Evolutionary conservation across 2,797 vertebrate species (phyloP).

Genomic region (Linurgus olivaceus): DNA sequence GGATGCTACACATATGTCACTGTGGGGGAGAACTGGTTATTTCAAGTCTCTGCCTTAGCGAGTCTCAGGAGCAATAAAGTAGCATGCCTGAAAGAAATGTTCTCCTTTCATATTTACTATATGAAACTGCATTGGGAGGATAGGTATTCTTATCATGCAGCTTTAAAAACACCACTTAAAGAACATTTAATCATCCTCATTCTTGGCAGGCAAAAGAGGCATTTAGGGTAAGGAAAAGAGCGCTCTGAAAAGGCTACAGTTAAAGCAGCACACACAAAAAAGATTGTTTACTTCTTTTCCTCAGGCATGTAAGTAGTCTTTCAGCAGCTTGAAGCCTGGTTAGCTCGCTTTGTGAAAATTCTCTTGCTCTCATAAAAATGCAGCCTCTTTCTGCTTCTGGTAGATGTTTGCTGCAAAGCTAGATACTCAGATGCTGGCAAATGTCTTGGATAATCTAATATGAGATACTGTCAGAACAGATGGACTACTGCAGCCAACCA

Average conservation of each 20-base stretch:
- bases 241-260: constrained; percentile 2
- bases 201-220: constrained; percentile 36
- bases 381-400: background rate
- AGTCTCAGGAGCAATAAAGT: background rate
- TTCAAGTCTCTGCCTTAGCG: constrained; percentile 16
- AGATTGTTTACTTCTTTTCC: constrained; percentile 32
- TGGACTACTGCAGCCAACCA: constrained; percentile 16
- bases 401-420: background rate
- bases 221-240: constrained; percentile 23
- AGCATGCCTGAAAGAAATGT: background rate
- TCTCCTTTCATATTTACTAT: constrained; percentile 4
- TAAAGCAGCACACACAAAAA: constrained; percentile 28
- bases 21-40: constrained; percentile 15
- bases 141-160: constrained; percentile 17
- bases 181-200: constrained; percentile 31
- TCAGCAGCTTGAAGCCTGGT: constrained; percentile 31
- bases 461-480: constrained; percentile 47
- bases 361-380: constrained; percentile 4
- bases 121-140: background rate
- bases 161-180: constrained; percentile 46
- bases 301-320: constrained; percentile 13
- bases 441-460: constrained; percentile 18
- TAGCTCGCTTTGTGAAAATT: constrained; percentile 12
- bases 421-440: constrained; percentile 1
- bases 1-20: constrained; percentile 34